Evolutionary conservation across 2,888 invertebrate species (phyloP), one percentile per base, ranked within the genome.

Genomic region (Alloplasta piceator): DNA sequence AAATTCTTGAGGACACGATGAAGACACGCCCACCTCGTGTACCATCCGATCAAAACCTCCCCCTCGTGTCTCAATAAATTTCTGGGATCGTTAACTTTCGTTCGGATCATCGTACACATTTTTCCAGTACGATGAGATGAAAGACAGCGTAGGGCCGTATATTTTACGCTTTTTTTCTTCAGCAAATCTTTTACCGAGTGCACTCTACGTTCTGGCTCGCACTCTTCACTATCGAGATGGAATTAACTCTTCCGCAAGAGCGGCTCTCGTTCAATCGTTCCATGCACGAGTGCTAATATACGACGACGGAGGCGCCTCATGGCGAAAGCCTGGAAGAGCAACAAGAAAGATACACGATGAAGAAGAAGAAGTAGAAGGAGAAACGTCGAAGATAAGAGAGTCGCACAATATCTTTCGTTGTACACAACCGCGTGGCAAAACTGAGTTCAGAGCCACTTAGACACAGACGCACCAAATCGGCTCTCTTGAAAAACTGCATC

Each of bases 341-440:
- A 55, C 38, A 61, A 63, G 70, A 55, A 46, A 41, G 63, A 60
- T 67, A 41, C 63, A 48, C 14, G 36, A 39, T 16, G 64, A 58
- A 43, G 70, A 56, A 43, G 58, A 77, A 64, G 71, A 55, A 76
- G 67, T 55, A 5, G 12, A 64, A 67, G 63, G 72, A 76, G 61
- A 68, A 14, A 10, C 43, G 26, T 26, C 26, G 26, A 26, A 26
- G 26, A 26, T 26, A 52, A 79, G 72, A 76, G 41, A 64, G 48
- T 60, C 76, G 82, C 36, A 82, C 82, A 82, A 82, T 80, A 76
- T 80, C 66, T 72, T 68, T 60, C 82, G 52, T 82, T 82, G 82
- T 82, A 60, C n/a, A 39, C 58, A 41, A 55, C 14, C 50, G 72
- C 50, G 72, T 41, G 61, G 72, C 60, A 61, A 72, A 72, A 72